Percentiles rank a stretch among this genome's conserved stretches.
Conservation (phyloP, 2,888 invertebrate genomes). For the Drosophila nr. perissopoda region DNA sequence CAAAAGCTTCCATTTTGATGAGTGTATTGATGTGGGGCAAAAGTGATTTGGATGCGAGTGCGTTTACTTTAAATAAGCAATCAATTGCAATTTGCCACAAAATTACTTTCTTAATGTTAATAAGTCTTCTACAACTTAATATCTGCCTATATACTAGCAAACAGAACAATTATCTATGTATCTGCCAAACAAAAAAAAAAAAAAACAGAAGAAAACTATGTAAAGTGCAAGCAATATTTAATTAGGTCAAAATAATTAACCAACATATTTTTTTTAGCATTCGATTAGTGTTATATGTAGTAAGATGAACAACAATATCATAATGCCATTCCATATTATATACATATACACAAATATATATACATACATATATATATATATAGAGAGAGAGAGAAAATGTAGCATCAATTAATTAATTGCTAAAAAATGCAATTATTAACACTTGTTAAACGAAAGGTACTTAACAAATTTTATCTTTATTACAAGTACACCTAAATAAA, state of each 20-base stretch:
- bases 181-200: conserved; percentile 42
- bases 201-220: conserved; percentile 26
- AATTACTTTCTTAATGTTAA: conserved; percentile 70
- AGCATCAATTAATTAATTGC: conserved; percentile 44
- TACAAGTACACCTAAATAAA: conserved; percentile 57
- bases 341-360: conserved; percentile 44
- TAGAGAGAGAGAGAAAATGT: conserved; percentile 31
- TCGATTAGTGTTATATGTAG: conserved; percentile 52
- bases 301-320: conserved; percentile 48
- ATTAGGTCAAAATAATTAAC: conserved; percentile 37
- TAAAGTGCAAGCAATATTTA: conserved; percentile 64
- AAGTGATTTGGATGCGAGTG: conserved; percentile 25
- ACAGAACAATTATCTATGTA: conserved; percentile 50
- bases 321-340: conserved; percentile 73
- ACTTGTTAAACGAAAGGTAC: conserved; percentile 78
- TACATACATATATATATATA: conserved; percentile 42
- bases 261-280: conserved; percentile 59
- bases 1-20: conserved; percentile 25
- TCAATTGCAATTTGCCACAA: conserved; percentile 65
- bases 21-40: background rate
- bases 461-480: conserved; percentile 77
- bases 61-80: conserved; percentile 74
- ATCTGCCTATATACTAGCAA: conserved; percentile 48
- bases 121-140: conserved; percentile 59
- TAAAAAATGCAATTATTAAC: conserved; percentile 51